Conservation (phyloP, 2,797 vertebrate species). For the Geotria australis region DNA sequence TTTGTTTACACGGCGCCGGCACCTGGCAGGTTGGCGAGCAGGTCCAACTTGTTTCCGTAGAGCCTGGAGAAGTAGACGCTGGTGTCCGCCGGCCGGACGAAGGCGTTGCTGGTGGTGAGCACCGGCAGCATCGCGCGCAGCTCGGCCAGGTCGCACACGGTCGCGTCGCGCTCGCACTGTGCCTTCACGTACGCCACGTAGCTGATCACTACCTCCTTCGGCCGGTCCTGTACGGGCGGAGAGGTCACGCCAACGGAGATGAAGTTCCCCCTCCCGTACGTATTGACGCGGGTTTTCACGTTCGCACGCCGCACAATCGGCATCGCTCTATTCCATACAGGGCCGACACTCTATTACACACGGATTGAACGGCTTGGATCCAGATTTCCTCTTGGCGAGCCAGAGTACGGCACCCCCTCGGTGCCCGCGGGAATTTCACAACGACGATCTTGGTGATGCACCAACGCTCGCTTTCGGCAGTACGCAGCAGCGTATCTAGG, state of each 20-base stretch:
- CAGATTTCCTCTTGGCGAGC: not conserved
- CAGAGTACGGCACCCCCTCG: too few species aligned
- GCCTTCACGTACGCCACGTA: slow-evolving; percentile 32
- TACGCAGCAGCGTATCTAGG: too few species aligned
- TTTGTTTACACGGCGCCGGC: too few species aligned
- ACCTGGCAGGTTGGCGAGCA: slow-evolving; percentile 12
- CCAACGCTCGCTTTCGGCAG: too few species aligned
- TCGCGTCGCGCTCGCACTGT: slow-evolving; percentile 9
- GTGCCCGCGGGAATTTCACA: too few species aligned
- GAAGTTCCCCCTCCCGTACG: too few species aligned
- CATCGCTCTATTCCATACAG: too few species aligned
- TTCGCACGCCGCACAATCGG: too few species aligned
- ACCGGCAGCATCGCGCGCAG: slow-evolving; percentile 12
- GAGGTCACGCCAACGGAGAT: too few species aligned
- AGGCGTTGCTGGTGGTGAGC: slow-evolving; percentile 18
- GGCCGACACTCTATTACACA: too few species aligned
- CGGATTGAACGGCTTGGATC: not conserved
- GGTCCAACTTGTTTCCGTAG: slow-evolving; percentile 16
- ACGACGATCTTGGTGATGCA: too few species aligned
- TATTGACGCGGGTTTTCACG: too few species aligned
- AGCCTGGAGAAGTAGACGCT: slow-evolving; percentile 21
- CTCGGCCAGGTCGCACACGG: slow-evolving; percentile 6
- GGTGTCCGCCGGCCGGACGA: slow-evolving; percentile 11
- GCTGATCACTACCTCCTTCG: slow-evolving; percentile 15
- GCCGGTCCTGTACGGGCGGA: slow-evolving; percentile 11